These are phyloP conservation scores for Botia almorhae DNA, from an alignment of 2,797 vertebrate genomes.

Conservation along the genomic window DNA sequence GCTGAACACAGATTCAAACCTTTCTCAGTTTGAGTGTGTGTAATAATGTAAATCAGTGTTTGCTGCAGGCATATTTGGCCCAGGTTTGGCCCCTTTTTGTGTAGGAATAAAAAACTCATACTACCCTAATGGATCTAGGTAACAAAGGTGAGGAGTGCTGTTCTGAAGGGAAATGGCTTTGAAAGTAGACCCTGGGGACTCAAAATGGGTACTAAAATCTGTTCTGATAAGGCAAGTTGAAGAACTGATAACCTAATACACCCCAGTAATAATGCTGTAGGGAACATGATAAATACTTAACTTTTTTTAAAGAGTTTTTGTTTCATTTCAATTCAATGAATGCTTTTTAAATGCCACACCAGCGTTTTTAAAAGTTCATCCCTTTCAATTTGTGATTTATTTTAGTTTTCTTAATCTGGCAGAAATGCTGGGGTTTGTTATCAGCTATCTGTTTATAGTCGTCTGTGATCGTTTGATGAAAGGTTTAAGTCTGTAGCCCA, in stretches of 20 bases:
- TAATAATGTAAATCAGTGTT: slow-evolving; percentile 33
- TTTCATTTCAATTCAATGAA: slow-evolving; percentile 24
- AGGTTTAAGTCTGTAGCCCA: not conserved
- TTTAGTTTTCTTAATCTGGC: slow-evolving; percentile 8
- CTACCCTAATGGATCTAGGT: slow-evolving; percentile 33
- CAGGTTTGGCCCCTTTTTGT: slow-evolving; percentile 28
- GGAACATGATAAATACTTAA: no score
- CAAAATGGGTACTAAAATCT: slow-evolving; percentile 50
- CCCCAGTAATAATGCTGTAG: slow-evolving; percentile 33
- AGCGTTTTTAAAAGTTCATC: slow-evolving; percentile 47
- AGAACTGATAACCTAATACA: slow-evolving; percentile 20
- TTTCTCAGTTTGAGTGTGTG: slow-evolving; percentile 32
- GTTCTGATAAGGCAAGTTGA: slow-evolving; percentile 24
- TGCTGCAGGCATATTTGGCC: not conserved
- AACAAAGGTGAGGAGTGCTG: not conserved
- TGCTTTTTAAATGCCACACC: slow-evolving; percentile 14
- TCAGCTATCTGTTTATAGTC: slow-evolving; percentile 14
- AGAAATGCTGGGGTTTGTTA: slow-evolving; percentile 9
- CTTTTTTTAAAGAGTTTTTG: no score
- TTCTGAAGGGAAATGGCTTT: slow-evolving; percentile 47
- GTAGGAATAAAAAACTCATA: slow-evolving; percentile 38
- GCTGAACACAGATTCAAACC: slow-evolving; percentile 24
- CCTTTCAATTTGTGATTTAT: not conserved
- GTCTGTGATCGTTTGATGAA: slow-evolving; percentile 20
- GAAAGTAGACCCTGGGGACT: slow-evolving; percentile 49